Conservation (phyloP, 2,888 invertebrate genomes). For the Pachydiplax longipennis region DNA sequence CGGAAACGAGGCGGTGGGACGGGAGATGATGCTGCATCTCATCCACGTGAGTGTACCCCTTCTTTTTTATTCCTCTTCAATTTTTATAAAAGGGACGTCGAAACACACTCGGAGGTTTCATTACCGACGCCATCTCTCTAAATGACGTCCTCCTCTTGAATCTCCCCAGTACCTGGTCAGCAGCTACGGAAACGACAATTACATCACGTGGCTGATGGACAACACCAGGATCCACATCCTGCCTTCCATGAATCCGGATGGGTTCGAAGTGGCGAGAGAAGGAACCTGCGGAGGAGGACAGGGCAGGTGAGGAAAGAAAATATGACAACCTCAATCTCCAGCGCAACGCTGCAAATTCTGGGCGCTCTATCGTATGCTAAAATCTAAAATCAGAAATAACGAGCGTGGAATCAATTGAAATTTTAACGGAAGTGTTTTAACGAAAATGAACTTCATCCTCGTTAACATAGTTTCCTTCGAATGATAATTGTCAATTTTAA, state of each 20-base stretch:
- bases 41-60: conserved; percentile 71
- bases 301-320: conserved; percentile 70
- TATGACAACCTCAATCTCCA: too few relatives aligned
- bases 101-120: not conserved
- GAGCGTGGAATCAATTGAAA: too few relatives aligned
- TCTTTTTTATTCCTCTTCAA: not conserved
- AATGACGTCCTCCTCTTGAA: not conserved
- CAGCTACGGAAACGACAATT: conserved; percentile 81
- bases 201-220: conserved; percentile 89
- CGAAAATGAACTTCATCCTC: too few relatives aligned
- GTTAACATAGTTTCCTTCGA: too few relatives aligned
- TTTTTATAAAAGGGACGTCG: not conserved
- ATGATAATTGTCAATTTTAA: too few relatives aligned
- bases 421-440: too few relatives aligned
- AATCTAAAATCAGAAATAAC: too few relatives aligned
- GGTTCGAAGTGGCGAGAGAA: conserved; percentile 90
- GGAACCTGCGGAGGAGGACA: conserved; percentile 87
- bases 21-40: conserved; percentile 91
- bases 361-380: too few relatives aligned
- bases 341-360: too few relatives aligned
- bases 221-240: conserved; percentile 96
- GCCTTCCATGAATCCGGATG: conserved; percentile 99
- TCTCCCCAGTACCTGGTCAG: conserved; percentile 76
- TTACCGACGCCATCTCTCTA: not conserved
- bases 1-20: conserved; percentile 95